phyloP scores from a whole-genome alignment of 2,888 invertebrate species.

The Mythimna albipuncta region DNA sequence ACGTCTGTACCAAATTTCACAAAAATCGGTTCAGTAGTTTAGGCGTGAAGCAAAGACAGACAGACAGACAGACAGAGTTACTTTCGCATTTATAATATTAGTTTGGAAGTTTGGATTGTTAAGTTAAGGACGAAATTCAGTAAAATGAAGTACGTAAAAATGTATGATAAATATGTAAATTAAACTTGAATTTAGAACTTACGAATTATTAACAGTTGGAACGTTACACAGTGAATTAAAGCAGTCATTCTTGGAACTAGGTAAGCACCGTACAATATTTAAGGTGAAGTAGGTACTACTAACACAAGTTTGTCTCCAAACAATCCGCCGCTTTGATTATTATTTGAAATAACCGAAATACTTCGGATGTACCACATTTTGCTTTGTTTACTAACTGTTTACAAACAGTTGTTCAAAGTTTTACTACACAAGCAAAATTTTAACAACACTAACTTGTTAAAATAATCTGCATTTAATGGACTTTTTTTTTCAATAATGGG shows the following conservation, averaged over 20 bases:
- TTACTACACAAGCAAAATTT: not conserved
- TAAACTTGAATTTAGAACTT: slow-evolving; percentile 19
- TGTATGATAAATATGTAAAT: not conserved
- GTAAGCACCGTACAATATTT: not conserved
- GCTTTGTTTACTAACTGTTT: slow-evolving; percentile 24
- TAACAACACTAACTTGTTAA: not conserved
- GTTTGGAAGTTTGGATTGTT: no score
- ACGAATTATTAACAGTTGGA: slow-evolving; percentile 30
- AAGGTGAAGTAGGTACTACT: slow-evolving; percentile 8
- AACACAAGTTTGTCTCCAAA: not conserved
- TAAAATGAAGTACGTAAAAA: no score
- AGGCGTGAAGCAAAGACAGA: no score
- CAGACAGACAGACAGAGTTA: no score
- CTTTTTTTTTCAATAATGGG: no score
- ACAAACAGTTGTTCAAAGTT: no score
- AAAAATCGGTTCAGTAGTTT: no score
- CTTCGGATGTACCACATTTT: slow-evolving; percentile 8
- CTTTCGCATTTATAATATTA: no score
- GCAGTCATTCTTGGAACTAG: slow-evolving; percentile 23
- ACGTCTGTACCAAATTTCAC: no score
- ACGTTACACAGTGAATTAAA: not conserved
- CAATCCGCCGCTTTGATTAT: slow-evolving; percentile 18
- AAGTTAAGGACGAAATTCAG: not conserved
- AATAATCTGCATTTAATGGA: not conserved
- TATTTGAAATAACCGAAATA: slow-evolving; percentile 46